Percentiles rank a stretch among this genome's conserved stretches.
These are phyloP conservation scores for Catamblyrhynchus diadema DNA, from an alignment of 2,797 vertebrate genomes.

Conservation along the genomic window DNA sequence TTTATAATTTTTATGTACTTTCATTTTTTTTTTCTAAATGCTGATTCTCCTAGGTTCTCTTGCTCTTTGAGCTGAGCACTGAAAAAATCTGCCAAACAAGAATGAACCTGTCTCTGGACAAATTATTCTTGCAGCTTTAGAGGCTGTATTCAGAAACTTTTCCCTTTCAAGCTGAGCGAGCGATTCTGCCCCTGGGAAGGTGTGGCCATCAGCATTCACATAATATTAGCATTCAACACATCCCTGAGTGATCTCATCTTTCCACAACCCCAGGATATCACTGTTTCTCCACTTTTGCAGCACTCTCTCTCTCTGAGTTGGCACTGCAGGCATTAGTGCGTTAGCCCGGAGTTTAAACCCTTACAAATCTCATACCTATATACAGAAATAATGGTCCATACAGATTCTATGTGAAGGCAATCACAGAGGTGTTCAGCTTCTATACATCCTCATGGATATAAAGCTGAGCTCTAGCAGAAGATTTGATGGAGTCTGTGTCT, in stretches of 20 bases:
- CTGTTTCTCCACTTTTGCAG: conserved; percentile 4
- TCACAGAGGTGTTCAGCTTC: background rate
- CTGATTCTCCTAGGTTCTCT: background rate
- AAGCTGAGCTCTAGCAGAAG: background rate
- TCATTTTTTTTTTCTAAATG: background rate
- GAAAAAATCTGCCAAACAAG: background rate
- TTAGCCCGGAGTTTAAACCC: background rate
- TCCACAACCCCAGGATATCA: conserved; percentile 1
- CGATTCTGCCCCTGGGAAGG: conserved; percentile 43
- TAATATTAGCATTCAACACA: conserved; percentile 27
- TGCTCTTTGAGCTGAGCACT: background rate
- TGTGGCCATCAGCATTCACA: conserved; percentile 28
- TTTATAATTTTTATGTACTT: background rate
- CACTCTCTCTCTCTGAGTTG: background rate
- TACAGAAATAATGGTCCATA: background rate
- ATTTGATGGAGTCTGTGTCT: background rate
- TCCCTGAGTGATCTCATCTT: conserved; percentile 25
- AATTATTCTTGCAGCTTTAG: conserved; percentile 23
- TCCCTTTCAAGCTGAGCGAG: background rate
- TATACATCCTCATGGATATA: background rate
- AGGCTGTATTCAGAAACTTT: background rate
- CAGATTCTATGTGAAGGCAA: background rate
- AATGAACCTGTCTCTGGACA: background rate
- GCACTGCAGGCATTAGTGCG: background rate
- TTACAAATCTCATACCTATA: background rate